phyloP scores from a whole-genome alignment of 2,888 invertebrate genomes.

The Heliconius aoede region DNA sequence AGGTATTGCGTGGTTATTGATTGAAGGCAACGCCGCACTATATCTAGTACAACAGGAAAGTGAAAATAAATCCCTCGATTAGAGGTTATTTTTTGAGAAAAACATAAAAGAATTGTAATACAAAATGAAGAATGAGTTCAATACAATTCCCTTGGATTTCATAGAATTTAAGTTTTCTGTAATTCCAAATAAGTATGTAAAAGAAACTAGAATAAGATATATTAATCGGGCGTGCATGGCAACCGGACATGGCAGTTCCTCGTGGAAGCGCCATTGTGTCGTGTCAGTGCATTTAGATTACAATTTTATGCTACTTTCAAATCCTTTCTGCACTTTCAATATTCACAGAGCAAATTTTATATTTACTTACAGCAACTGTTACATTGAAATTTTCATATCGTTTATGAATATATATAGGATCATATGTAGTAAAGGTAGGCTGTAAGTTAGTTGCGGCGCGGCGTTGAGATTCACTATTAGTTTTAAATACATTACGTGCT shows the following conservation, averaged over 20 bases:
- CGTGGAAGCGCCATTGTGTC: not conserved
- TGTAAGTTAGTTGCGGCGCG: too few relatives aligned
- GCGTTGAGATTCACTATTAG: too few relatives aligned
- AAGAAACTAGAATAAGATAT: not conserved
- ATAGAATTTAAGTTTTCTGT: not conserved
- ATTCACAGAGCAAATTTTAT: not conserved
- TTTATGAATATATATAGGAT: too few relatives aligned
- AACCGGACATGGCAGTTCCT: not conserved
- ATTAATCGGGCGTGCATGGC: not conserved
- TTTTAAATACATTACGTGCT: too few relatives aligned
- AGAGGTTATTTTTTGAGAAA: too few relatives aligned
- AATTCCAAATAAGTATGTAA: not conserved
- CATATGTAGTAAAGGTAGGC: too few relatives aligned
- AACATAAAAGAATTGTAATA: too few relatives aligned
- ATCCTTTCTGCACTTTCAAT: not conserved
- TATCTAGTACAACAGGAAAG: too few relatives aligned
- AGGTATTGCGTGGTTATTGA: too few relatives aligned
- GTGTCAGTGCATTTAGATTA: slow-evolving; percentile 24
- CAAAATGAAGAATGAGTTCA: too few relatives aligned
- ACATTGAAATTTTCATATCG: not conserved
- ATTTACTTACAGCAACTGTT: not conserved
- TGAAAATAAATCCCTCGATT: too few relatives aligned
- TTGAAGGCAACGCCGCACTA: too few relatives aligned
- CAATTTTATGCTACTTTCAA: slow-evolving; percentile 5
- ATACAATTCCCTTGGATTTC: not conserved